These are phyloP conservation scores for Pyrgus malvae DNA, from an alignment of 2,888 invertebrate genomes.

Conservation along the genomic window DNA sequence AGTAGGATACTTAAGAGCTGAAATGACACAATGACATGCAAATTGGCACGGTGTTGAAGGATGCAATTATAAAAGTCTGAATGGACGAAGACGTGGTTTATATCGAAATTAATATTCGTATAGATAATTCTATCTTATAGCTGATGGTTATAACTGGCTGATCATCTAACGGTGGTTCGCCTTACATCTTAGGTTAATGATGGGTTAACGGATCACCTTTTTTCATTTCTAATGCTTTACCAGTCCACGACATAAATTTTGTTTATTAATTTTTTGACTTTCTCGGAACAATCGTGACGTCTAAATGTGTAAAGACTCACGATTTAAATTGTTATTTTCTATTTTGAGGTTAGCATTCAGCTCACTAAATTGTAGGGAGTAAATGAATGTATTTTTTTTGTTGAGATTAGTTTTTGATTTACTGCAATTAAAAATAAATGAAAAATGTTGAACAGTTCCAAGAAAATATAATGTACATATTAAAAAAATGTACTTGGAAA, in stretches of 20 bases:
- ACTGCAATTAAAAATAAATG: no score
- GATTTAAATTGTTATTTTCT: not conserved
- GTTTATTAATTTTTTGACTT: constrained; percentile 17
- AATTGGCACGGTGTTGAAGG: no score
- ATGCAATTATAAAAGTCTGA: no score
- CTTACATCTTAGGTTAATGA: constrained; percentile 13
- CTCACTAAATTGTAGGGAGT: no score
- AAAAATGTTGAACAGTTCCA: no score
- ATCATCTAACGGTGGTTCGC: constrained; percentile 1
- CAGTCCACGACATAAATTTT: constrained; percentile 8
- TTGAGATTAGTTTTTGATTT: no score
- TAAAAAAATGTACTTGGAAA: no score
- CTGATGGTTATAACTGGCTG: not conserved
- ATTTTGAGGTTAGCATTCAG: not conserved
- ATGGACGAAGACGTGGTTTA: no score
- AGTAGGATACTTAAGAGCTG: no score
- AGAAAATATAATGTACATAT: no score
- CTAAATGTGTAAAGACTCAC: not conserved
- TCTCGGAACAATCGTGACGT: not conserved
- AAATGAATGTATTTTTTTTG: not conserved
- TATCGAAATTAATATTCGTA: no score
- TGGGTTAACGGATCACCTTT: constrained; percentile 14
- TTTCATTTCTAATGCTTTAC: constrained; percentile 15
- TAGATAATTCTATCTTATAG: not conserved
- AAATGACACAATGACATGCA: no score